Conservation (phyloP, 1,140 invertebrate species). For the Heliconius hermathena region DNA sequence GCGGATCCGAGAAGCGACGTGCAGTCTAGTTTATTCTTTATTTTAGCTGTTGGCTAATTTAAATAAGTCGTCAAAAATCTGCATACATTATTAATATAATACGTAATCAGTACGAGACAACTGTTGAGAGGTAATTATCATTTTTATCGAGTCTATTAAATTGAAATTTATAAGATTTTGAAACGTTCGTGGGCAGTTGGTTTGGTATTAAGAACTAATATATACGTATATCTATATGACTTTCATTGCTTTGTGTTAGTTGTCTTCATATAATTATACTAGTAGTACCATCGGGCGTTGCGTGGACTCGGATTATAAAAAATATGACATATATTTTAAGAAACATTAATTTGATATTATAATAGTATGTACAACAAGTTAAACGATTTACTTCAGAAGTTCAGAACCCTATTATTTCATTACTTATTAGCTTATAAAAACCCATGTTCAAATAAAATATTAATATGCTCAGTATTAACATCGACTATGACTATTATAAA, state of each 20-base stretch:
- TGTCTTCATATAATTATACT: neutral
- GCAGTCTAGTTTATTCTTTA: conserved; percentile 44
- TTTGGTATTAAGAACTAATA: neutral
- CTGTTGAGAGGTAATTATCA: conserved; percentile 13
- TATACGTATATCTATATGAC: neutral
- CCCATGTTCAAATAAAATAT: neutral
- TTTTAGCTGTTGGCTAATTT: conserved; percentile 2
- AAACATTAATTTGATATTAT: too few relatives aligned
- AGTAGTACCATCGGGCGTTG: neutral
- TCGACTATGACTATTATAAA: conserved; percentile 10
- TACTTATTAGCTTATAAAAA: neutral
- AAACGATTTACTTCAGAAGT: too few relatives aligned
- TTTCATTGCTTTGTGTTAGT: neutral
- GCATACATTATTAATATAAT: conserved; percentile 10
- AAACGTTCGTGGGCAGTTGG: neutral
- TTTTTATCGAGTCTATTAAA: conserved; percentile 11
- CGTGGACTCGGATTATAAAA: neutral
- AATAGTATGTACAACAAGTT: too few relatives aligned
- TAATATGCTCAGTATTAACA: neutral
- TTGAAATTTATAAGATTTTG: conserved; percentile 8
- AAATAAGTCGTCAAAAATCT: neutral
- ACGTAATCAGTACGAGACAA: conserved; percentile 3
- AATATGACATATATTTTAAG: neutral
- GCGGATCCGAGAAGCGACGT: conserved; percentile 45
- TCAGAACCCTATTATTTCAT: neutral